Conservation (phyloP, 2,113 vertebrate species). For the Cololabis saira region DNA sequence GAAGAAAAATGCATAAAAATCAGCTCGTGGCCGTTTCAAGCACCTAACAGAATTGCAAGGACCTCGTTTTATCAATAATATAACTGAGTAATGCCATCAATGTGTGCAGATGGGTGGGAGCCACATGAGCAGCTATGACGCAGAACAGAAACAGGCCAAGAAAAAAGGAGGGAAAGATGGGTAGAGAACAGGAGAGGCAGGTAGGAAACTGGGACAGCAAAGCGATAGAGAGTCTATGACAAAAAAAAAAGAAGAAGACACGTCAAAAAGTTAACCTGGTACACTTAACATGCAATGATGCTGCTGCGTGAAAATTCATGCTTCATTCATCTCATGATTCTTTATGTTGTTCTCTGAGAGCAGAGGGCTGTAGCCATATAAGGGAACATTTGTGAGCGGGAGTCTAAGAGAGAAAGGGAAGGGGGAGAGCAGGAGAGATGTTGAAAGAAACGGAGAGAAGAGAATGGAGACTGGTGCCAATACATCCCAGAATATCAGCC, state of each 20-base stretch:
- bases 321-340: constrained; percentile 41
- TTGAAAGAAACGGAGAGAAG: constrained; percentile 15
- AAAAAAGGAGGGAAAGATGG: constrained; percentile 64
- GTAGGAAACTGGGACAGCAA: constrained; percentile 40
- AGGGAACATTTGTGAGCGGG: constrained; percentile 67
- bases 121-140: constrained; percentile 71
- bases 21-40: constrained; percentile 8
- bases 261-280: not conserved
- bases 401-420: constrained; percentile 42
- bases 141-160: constrained; percentile 60
- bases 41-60: constrained; percentile 16
- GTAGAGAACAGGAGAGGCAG: constrained; percentile 43
- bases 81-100: constrained; percentile 49
- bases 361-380: constrained; percentile 72
- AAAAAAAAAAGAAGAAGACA: constrained; percentile 34
- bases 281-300: not conserved
- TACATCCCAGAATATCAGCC: constrained; percentile 33
- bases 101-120: constrained; percentile 55
- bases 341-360: constrained; percentile 53
- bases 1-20: not conserved
- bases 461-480: constrained; percentile 23
- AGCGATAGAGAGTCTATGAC: constrained; percentile 25
- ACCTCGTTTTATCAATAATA: constrained; percentile 39
- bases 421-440: constrained; percentile 39
- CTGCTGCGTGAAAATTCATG: constrained; percentile 30